Percentiles rank a stretch among this genome's conserved stretches.
Evolutionary conservation across 2,888 invertebrate genomes (phyloP).

Genomic region (Leptopilina myrica): DNA sequence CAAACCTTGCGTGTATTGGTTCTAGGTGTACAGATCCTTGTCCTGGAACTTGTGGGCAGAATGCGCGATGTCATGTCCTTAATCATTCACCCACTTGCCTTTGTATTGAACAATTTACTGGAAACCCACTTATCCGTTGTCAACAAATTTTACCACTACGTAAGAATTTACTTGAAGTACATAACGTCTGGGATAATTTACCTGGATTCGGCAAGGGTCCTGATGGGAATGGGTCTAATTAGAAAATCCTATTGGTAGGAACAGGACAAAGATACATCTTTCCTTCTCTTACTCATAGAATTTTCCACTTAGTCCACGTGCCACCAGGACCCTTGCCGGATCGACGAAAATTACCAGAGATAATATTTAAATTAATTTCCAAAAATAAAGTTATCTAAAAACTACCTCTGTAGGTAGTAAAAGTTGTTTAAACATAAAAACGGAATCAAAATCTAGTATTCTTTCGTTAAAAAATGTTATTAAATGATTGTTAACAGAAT

Average conservation of each 20-base stretch:
- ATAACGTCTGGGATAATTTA: neutral
- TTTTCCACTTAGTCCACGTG: too few species aligned
- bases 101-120: constrained; percentile 73
- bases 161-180: constrained; percentile 76
- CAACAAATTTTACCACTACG: constrained; percentile 79
- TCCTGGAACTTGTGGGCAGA: constrained; percentile 82
- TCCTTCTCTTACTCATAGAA: too few species aligned
- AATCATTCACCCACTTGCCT: constrained; percentile 77
- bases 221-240: too few species aligned
- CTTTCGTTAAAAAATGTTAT: neutral
- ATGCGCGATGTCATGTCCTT: constrained; percentile 77
- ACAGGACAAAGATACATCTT: too few species aligned
- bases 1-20: constrained; percentile 85
- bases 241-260: neutral
- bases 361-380: too few species aligned
- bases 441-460: neutral
- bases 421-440: too few species aligned
- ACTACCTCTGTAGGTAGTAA: too few species aligned
- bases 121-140: constrained; percentile 81
- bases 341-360: neutral
- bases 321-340: neutral
- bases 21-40: constrained; percentile 89
- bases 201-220: too few species aligned
- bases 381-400: too few species aligned
- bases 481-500: constrained; percentile 68